These are phyloP conservation scores for Adelosebastes latens DNA, from an alignment of 2,797 vertebrate species.

Conservation along the genomic window DNA sequence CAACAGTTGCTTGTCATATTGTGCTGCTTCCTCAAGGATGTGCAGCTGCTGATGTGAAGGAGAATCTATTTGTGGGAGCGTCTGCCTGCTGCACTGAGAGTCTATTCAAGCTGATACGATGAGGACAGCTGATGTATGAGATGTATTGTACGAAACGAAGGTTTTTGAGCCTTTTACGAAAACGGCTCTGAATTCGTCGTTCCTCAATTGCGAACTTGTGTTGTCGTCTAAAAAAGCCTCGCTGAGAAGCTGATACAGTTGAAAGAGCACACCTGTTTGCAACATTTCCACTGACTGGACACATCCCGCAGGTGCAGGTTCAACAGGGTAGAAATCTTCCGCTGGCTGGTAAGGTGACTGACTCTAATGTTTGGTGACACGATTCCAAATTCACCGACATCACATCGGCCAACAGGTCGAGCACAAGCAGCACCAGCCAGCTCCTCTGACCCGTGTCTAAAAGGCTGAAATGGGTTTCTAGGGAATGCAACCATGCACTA, in stretches of 20 bases:
- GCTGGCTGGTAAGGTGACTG: neutral
- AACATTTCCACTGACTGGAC: neutral
- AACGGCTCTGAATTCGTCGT: neutral
- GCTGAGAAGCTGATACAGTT: neutral
- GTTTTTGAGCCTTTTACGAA: neutral
- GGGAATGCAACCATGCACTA: neutral
- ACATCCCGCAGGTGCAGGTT: constrained; percentile 28
- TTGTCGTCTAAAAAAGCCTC: neutral
- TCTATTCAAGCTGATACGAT: constrained; percentile 11
- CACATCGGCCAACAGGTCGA: constrained; percentile 17
- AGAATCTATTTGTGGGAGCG: constrained; percentile 25
- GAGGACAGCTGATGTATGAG: constrained; percentile 15
- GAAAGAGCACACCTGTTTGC: constrained; percentile 22
- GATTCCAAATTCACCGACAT: constrained; percentile 17
- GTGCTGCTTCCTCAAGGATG: constrained; percentile 62
- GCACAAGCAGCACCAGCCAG: neutral
- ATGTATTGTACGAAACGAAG: neutral
- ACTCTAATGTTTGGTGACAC: constrained; percentile 26
- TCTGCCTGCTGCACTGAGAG: constrained; percentile 20
- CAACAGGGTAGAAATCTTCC: constrained; percentile 23
- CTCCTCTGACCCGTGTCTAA: neutral
- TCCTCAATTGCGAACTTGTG: neutral
- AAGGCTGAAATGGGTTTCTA: neutral
- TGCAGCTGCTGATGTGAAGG: constrained; percentile 57
- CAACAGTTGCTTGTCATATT: constrained; percentile 71